These are phyloP conservation scores for Rattus rattus DNA, from an alignment of 2,113 vertebrate genomes.

Conservation along the genomic window DNA sequence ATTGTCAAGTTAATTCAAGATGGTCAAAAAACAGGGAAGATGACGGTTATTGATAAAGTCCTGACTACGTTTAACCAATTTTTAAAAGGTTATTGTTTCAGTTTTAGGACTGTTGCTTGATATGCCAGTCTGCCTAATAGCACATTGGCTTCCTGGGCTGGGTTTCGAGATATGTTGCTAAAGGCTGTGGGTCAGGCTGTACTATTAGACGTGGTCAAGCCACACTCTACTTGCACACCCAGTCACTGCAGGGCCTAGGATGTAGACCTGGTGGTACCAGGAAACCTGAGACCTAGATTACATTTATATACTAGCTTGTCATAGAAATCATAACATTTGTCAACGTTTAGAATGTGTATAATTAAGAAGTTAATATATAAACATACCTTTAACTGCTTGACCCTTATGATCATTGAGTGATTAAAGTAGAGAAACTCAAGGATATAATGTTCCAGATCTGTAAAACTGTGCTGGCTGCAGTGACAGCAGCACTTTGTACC, in stretches of 20 bases:
- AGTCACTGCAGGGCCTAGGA: background rate
- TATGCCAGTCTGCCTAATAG: background rate
- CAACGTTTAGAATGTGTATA: background rate
- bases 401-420: background rate
- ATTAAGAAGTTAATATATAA: slow-evolving; percentile 19
- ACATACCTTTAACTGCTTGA: background rate
- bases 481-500: background rate
- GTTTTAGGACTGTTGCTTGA: background rate
- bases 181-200: background rate
- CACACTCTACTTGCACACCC: background rate
- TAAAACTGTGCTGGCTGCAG: background rate
- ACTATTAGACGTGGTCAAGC: background rate
- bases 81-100: background rate
- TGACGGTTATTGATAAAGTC: background rate
- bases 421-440: background rate
- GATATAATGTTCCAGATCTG: background rate
- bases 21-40: background rate
- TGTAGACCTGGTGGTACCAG: background rate
- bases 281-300: background rate
- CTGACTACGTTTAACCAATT: background rate
- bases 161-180: background rate
- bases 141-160: background rate
- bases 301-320: background rate
- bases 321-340: background rate
- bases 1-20: background rate